Base-by-base conservation (phyloP, 2,113 vertebrate genomes). In the Vulpes lagopus region DNA sequence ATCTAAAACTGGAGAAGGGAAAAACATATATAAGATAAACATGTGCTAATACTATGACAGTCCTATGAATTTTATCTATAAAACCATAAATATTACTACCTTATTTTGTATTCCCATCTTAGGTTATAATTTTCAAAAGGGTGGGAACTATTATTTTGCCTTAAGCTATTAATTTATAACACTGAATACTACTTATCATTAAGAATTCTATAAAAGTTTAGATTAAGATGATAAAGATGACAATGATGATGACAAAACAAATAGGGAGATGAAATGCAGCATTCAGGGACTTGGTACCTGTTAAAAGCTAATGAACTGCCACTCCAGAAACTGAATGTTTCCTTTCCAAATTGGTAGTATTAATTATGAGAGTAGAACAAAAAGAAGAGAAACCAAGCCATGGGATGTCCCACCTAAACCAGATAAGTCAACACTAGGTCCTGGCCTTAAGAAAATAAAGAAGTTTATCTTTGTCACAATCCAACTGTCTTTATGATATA, bases 341-440 rank as follows among this genome's bases (percentile, higher is more conserved):
- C 95, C 96, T 98, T 87, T 96, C 94, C 96, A 98, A 64, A 97
- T 30, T 97, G 96, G 96, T 81, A 97, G 95, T 96, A 76, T 96
- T 96, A 97, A 98, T 92, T 97, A 65, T 98, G 97, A 98, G 91
- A 97, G 94, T 96, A 27, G 97, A 97, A 98, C 89, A 97, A 96
- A 98, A 97, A 98, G 97, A 92, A 95, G 88, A 96, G 91, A 98
- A 98, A 98, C 96, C 94, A 98, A 97, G 97, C 94, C 95, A 94
- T 98, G 90, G 95, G 81, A 97, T 91, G 91, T 96, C 96, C 91
- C 97, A 98, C 96, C 96, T 98, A 98, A 97, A 96, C 86, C 97
- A 98, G 96, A 80, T 98, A 97, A 97, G 95, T 95, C 97, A 97
- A 98, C 94, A 97, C 96, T 97, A 98, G 92, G 95, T 96, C 83